phyloP scores from a whole-genome alignment of 1,140 invertebrate species.

The Drosophila kurseongensis region DNA sequence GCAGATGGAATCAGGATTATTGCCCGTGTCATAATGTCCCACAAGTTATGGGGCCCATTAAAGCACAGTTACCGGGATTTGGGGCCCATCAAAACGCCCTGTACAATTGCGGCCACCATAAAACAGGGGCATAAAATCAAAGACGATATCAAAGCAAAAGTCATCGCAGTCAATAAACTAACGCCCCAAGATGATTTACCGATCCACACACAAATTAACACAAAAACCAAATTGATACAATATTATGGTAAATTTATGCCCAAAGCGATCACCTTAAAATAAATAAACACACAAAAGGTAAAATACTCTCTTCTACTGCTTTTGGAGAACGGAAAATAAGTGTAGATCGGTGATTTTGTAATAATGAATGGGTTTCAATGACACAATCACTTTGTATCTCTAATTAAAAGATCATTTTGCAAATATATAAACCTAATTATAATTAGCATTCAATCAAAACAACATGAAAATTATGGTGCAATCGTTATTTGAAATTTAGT shows the following conservation, averaged over 20 bases:
- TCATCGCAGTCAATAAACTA: conserved; percentile 54
- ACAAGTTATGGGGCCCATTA: conserved; percentile 71
- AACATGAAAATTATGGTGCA: too few relatives aligned
- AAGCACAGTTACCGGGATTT: conserved; percentile 68
- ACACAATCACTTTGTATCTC: neutral
- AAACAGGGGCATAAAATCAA: conserved; percentile 22
- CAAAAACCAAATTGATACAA: conserved; percentile 41
- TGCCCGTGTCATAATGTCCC: conserved; percentile 65
- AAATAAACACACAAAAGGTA: conserved; percentile 5
- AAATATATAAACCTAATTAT: neutral
- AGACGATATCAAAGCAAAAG: conserved; percentile 25
- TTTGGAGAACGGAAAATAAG: neutral
- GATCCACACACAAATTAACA: conserved; percentile 48
- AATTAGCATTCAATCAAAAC: neutral
- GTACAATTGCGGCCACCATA: conserved; percentile 58
- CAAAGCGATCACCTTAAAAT: conserved; percentile 14
- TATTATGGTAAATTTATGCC: conserved; percentile 45
- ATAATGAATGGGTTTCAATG: neutral
- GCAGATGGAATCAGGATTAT: conserved; percentile 35
- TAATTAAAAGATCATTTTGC: neutral
- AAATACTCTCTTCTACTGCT: conserved; percentile 17
- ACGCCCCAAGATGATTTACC: conserved; percentile 60
- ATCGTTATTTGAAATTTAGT: neutral
- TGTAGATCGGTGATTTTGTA: neutral
- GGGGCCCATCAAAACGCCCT: conserved; percentile 51